Conservation (phyloP, 2,888 invertebrate species). For the Pristionchus japonicus region DNA sequence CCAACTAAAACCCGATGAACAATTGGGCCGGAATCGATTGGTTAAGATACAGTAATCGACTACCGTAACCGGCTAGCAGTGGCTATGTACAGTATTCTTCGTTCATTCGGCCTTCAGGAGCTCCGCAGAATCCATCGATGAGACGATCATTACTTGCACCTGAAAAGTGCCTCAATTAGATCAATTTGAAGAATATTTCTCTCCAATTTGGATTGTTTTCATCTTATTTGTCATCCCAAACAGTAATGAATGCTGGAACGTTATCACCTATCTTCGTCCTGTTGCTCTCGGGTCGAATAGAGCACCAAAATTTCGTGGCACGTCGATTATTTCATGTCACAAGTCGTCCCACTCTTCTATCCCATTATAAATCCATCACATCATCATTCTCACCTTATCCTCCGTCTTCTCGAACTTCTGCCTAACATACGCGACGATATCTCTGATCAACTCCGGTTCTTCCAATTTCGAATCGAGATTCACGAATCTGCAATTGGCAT, state of each 20-base stretch:
- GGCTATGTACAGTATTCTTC: background rate
- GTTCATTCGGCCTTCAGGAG: slow-evolving; percentile 11
- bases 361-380: background rate
- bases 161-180: background rate
- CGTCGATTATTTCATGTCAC: too few relatives aligned
- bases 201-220: background rate
- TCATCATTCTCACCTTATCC: slow-evolving; percentile 38
- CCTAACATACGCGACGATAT: slow-evolving; percentile 52
- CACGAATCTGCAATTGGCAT: slow-evolving; percentile 57
- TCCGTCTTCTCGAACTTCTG: slow-evolving; percentile 47
- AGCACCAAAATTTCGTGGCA: too few relatives aligned
- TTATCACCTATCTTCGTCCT: too few relatives aligned
- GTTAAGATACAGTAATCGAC: background rate
- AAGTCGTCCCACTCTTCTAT: background rate
- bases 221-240: too few relatives aligned
- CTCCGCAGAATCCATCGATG: slow-evolving; percentile 32
- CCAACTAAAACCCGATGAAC: background rate
- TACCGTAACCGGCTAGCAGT: background rate
- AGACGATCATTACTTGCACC: slow-evolving; percentile 43
- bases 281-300: too few relatives aligned
- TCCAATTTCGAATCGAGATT: slow-evolving; percentile 71
- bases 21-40: background rate
- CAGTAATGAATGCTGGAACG: background rate
- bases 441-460: slow-evolving; percentile 56
- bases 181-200: background rate